Evolutionary conservation across 30 jellyfish, hydroid and myxozoan species (phyloP).

Genomic region (Aurelia sp.): DNA sequence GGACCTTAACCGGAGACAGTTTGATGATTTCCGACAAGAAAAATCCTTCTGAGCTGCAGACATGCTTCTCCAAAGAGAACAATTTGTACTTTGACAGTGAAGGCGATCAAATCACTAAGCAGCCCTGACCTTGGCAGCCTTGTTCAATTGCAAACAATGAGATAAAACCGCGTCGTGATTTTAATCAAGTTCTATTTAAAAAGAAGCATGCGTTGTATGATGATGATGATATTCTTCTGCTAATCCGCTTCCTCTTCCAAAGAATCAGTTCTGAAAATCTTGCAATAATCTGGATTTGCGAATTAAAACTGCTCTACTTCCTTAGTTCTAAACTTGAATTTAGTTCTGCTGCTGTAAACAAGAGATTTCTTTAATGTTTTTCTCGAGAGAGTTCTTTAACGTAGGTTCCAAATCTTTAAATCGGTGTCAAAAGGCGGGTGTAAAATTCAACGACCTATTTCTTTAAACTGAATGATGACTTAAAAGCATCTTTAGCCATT

Average conservation of each 20-base stretch:
- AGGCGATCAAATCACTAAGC: slow-evolving; percentile 11
- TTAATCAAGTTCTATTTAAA: slow-evolving; percentile 27
- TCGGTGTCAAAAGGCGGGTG: no score
- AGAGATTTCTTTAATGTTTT: no score
- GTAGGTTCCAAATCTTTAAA: no score
- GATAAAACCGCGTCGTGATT: slow-evolving; percentile 30
- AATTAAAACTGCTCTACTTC: not conserved
- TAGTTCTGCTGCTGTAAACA: no score
- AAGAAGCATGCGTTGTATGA: slow-evolving; percentile 21
- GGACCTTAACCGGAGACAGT: slow-evolving; percentile 1
- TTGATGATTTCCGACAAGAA: slow-evolving; percentile 21
- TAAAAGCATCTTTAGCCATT: no score
- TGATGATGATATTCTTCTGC: slow-evolving; percentile 14
- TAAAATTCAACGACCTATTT: no score
- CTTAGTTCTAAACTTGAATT: no score
- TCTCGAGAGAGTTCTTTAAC: no score
- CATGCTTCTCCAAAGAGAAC: not conserved
- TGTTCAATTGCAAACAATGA: slow-evolving; percentile 32
- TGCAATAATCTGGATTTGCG: slow-evolving; percentile 6
- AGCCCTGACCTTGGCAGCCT: slow-evolving; percentile 42
- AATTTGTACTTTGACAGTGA: slow-evolving; percentile 22
- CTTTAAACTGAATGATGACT: no score
- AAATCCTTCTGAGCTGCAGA: not conserved
- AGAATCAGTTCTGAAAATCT: not conserved
- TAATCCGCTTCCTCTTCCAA: not conserved